Percentiles rank a stretch among this genome's conserved stretches.
These are phyloP conservation scores for Apamea crenata DNA, from an alignment of 2,888 invertebrate genomes.

Conservation along the genomic window DNA sequence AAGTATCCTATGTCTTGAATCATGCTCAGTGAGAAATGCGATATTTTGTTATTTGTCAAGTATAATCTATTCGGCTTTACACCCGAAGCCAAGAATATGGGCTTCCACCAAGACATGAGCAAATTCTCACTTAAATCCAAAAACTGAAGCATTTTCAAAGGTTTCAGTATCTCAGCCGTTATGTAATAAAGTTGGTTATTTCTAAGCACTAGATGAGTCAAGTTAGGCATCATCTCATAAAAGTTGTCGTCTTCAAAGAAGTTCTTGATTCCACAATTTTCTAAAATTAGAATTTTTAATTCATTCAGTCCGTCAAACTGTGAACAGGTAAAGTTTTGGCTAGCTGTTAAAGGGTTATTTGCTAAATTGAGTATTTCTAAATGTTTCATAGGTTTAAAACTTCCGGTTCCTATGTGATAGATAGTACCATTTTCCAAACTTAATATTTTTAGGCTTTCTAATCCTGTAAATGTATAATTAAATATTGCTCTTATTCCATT, in stretches of 20 bases:
- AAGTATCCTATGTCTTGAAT: conserved; percentile 89
- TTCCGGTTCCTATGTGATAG: conserved; percentile 84
- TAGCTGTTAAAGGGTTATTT: conserved; percentile 87
- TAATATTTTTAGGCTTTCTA: conserved; percentile 86
- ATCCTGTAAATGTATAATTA: conserved; percentile 87
- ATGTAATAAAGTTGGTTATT: conserved; percentile 87
- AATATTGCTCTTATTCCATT: conserved; percentile 89
- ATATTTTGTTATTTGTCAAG: conserved; percentile 89
- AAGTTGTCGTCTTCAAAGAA: conserved; percentile 85
- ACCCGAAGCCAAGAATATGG: conserved; percentile 86
- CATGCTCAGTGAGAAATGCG: conserved; percentile 90
- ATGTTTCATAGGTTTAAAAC: conserved; percentile 84
- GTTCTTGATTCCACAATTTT: conserved; percentile 87
- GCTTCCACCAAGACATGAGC: conserved; percentile 88
- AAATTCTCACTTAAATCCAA: conserved; percentile 89
- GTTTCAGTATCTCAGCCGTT: conserved; percentile 82
- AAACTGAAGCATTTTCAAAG: conserved; percentile 82
- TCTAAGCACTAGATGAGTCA: conserved; percentile 87
- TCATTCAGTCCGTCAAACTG: conserved; percentile 88
- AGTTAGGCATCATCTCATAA: conserved; percentile 86
- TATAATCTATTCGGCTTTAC: conserved; percentile 81
- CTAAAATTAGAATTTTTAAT: conserved; percentile 86
- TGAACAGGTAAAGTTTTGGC: conserved; percentile 80
- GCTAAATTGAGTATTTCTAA: conserved; percentile 89
- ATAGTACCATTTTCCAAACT: conserved; percentile 89